Evolutionary conservation across 2,113 vertebrate genomes (phyloP).

Genomic region (Chaenocephalus aceratus): DNA sequence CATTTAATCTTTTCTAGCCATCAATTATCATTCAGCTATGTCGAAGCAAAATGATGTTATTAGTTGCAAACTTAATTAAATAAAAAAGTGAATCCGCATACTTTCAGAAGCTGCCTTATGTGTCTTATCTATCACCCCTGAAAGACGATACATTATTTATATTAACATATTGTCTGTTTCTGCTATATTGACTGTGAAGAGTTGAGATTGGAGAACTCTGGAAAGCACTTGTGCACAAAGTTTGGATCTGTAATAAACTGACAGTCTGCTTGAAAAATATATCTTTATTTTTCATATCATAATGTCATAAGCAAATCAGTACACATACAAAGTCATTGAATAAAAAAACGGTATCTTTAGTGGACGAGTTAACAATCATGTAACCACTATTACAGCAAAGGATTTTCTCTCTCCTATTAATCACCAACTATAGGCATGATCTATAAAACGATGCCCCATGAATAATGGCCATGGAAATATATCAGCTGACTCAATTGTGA

Average conservation of each 20-base stretch:
- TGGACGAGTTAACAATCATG: slow-evolving; percentile 9
- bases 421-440: background rate
- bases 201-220: background rate
- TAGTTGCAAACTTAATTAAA: background rate
- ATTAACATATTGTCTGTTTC: background rate
- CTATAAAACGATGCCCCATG: too few species aligned
- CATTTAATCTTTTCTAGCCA: background rate
- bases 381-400: background rate
- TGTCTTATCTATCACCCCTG: background rate
- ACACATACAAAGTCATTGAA: background rate
- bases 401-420: background rate
- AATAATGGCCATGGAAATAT: too few species aligned
- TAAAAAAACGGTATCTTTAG: slow-evolving; percentile 18
- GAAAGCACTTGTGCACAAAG: slow-evolving; percentile 27
- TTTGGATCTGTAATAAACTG: slow-evolving; percentile 43
- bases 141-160: background rate
- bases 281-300: slow-evolving; percentile 42
- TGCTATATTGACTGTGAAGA: background rate
- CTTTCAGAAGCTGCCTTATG: background rate
- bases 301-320: slow-evolving; percentile 12
- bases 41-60: background rate
- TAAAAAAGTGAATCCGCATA: background rate
- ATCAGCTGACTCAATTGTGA: too few species aligned
- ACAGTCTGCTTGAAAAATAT: slow-evolving; percentile 27
- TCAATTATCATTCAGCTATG: background rate